Evolutionary conservation across 64 coral and sea anemone species (phyloP).

Genomic region (Orbicella faveolata): DNA sequence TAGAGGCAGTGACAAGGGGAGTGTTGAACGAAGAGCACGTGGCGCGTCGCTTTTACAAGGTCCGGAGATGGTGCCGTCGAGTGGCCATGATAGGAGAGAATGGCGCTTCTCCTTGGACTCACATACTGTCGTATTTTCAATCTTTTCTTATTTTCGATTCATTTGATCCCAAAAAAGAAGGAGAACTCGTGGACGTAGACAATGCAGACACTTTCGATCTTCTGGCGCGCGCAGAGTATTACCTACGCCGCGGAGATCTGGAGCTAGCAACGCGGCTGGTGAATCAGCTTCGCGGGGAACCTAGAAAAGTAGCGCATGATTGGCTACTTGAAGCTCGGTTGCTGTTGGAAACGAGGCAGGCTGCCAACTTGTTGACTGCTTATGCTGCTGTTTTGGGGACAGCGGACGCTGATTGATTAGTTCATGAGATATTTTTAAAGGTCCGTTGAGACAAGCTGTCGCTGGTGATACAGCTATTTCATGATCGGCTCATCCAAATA

Average conservation of each 20-base stretch:
- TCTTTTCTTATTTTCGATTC: conserved; percentile 94
- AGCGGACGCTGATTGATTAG: conserved; percentile 25
- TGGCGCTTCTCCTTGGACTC: conserved; percentile 79
- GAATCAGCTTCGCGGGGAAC: conserved; percentile 93
- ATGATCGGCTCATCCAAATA: background rate
- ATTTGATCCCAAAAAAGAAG: conserved; percentile 74
- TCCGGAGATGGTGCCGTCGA: conserved; percentile 70
- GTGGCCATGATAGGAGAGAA: conserved; percentile 93
- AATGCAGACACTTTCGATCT: conserved; percentile 88
- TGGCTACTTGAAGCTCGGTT: conserved; percentile 91
- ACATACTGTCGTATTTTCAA: conserved; percentile 87
- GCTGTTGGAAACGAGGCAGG: conserved; percentile 94
- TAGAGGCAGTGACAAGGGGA: conserved; percentile 66
- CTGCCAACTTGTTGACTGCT: conserved; percentile 73
- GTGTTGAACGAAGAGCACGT: conserved; percentile 78
- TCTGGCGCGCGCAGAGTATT: conserved; percentile 84
- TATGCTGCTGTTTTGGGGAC: conserved; percentile 74
- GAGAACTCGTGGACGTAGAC: conserved; percentile 75
- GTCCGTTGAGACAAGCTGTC: background rate
- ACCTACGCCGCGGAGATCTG: conserved; percentile 75
- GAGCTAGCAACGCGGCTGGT: conserved; percentile 91
- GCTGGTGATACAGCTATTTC: too few relatives aligned
- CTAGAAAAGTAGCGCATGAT: conserved; percentile 72
- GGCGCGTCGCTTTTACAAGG: conserved; percentile 66
- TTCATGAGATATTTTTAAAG: background rate